A percentile compares a stretch with the other conserved stretches of the same genome.
Conservation (phyloP, 2,113 vertebrate genomes). For the Lepus europaeus region DNA sequence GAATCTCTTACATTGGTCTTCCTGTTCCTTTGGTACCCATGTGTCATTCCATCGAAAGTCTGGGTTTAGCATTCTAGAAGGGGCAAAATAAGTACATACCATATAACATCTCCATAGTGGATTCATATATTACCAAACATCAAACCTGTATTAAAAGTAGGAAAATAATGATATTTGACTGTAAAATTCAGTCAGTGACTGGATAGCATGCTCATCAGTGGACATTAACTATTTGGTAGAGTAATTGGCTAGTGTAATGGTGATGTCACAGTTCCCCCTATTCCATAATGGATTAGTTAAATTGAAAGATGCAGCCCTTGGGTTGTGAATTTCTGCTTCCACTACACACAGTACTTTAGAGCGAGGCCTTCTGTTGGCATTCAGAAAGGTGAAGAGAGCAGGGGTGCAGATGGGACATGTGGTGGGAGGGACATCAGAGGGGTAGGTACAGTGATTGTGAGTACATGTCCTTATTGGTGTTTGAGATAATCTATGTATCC, state of each 20-base stretch:
- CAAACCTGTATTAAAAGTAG: background rate
- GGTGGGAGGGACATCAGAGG: background rate
- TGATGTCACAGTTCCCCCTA: conserved; percentile 58
- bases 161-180: background rate
- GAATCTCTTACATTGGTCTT: background rate
- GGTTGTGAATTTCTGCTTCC: conserved; percentile 61
- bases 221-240: conserved; percentile 16
- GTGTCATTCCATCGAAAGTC: background rate
- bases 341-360: conserved; percentile 30
- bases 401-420: rapidly evolving
- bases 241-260: conserved; percentile 40
- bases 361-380: background rate
- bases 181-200: conserved; percentile 23
- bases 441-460: background rate
- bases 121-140: background rate
- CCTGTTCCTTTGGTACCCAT: background rate
- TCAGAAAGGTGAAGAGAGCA: conserved; percentile 58
- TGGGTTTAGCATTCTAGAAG: background rate
- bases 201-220: background rate
- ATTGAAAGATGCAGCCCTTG: background rate
- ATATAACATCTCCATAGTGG: background rate
- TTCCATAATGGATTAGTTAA: conserved; percentile 40
- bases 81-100: background rate
- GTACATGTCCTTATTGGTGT: background rate
- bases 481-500: conserved; percentile 17